Evolutionary conservation across 2,113 vertebrate species (phyloP).

Genomic region (Lepisosteus osseus): DNA sequence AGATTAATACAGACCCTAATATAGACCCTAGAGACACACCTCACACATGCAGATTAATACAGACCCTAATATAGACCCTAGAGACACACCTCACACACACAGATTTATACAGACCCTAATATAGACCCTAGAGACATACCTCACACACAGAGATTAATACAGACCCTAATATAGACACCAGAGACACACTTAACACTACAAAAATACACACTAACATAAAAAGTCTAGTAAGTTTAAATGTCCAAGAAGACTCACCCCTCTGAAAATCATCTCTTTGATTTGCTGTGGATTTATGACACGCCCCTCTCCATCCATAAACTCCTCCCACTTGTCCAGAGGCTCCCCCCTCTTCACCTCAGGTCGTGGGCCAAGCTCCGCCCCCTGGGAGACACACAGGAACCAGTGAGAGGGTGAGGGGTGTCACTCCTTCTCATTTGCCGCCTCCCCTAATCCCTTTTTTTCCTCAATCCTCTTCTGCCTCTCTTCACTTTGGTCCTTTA

Average conservation of each 20-base stretch:
- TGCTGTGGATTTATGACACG: slow-evolving; percentile 61
- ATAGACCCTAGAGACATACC: no score
- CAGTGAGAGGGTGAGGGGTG: not conserved
- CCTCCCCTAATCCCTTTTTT: no score
- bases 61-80: no score
- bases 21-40: no score
- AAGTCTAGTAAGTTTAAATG: not conserved
- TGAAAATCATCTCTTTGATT: slow-evolving; percentile 76
- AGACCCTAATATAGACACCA: not conserved
- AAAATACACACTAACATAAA: no score
- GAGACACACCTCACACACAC: no score
- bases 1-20: no score
- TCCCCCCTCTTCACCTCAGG: slow-evolving; percentile 65
- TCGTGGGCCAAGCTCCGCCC: slow-evolving; percentile 75
- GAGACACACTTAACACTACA: no score
- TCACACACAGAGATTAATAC: not conserved
- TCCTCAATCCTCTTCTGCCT: not conserved
- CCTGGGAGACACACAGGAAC: slow-evolving; percentile 39
- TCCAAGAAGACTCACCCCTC: slow-evolving; percentile 66
- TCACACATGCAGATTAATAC: no score
- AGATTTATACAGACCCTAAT: no score
- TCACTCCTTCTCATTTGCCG: no score
- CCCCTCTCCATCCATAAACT: slow-evolving; percentile 73
- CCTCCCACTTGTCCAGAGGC: slow-evolving; percentile 74
- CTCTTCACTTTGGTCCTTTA: no score